Evolutionary conservation across 2,888 invertebrate genomes (phyloP), one percentile per base, ranked within the genome.

Genomic region (Cylloceria caligata): DNA sequence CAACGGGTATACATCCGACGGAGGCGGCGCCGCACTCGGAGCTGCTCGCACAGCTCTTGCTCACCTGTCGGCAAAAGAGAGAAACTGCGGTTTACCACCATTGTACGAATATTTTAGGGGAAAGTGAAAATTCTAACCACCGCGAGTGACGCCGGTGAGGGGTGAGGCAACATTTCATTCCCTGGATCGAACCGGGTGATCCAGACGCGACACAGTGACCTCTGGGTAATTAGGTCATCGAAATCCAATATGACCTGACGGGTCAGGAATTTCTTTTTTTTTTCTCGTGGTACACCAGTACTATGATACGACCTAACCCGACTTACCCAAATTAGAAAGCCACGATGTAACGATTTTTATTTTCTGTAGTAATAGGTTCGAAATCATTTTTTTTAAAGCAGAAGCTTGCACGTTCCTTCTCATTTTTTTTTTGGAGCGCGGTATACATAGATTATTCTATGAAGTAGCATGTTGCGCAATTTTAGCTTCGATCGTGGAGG

Each of bases 1-100:
- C 95, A 83, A 95, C 93, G 87, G 94, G 94, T 73, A 95, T 93
- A 88, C 95, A 95, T 80, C 95, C 95, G 57, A 95, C 94, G 84
- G 94, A 94, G 78, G 94, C 94, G 30, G 94, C 93, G 83, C 94
- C 94, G 88, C 95, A 95, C 89, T 95, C 95, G 84, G 93, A 93
- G 86, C 94, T 94, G 84, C 94, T 94, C 21, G 94, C 94, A 89
- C 95, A 95, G 90, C 95, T 94, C 91, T 95, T 95, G 92, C 95
- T 94, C 84, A 95, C 95, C 92, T 92, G 86, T 68, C 78, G 45
- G 64, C 11, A 57, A 39, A 68, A 45, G n/a, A 65, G 30, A 57
- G 7, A 57, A 42, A 55, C n/a, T 4, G 21, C 16, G 21, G 30
- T 72, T 30, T 65, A 21, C 27, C 47, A 7, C n/a, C 19, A 4